These are phyloP conservation scores for Recurvirostra avosetta DNA, from an alignment of 2,113 vertebrate genomes.

Conservation along the genomic window DNA sequence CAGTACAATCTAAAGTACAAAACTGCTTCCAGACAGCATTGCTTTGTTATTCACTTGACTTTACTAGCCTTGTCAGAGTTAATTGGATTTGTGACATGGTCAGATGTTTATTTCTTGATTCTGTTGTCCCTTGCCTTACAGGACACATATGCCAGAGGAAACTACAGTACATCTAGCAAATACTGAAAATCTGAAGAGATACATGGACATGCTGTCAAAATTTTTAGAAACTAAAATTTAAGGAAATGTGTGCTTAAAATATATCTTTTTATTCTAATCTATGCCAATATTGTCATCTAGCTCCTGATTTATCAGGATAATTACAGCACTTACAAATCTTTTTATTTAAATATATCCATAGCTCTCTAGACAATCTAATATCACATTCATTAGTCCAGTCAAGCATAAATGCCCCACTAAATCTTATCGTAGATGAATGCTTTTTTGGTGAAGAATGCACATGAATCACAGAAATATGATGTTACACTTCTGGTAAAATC, in stretches of 20 bases:
- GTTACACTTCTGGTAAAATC: neutral
- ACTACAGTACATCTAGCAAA: neutral
- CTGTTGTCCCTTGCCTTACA: neutral
- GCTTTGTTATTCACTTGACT: conserved; percentile 41
- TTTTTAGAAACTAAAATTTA: neutral
- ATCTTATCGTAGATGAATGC: neutral
- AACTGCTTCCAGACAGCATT: conserved; percentile 41
- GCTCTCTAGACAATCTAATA: neutral
- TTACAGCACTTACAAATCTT: neutral
- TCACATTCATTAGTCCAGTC: neutral
- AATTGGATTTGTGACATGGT: conserved; percentile 59
- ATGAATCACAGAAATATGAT: neutral
- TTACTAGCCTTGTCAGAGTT: conserved; percentile 40
- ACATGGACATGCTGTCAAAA: neutral
- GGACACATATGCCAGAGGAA: neutral
- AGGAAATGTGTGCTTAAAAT: neutral
- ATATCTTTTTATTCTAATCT: neutral
- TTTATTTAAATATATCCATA: neutral
- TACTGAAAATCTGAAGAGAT: neutral
- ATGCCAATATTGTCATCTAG: neutral
- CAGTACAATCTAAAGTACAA: neutral
- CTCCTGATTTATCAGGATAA: neutral
- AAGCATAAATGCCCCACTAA: neutral
- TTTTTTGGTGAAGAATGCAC: neutral
- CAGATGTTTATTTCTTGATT: conserved; percentile 55